These are phyloP conservation scores for Galerucella calmariensis DNA, from an alignment of 2,888 invertebrate species.

Conservation along the genomic window DNA sequence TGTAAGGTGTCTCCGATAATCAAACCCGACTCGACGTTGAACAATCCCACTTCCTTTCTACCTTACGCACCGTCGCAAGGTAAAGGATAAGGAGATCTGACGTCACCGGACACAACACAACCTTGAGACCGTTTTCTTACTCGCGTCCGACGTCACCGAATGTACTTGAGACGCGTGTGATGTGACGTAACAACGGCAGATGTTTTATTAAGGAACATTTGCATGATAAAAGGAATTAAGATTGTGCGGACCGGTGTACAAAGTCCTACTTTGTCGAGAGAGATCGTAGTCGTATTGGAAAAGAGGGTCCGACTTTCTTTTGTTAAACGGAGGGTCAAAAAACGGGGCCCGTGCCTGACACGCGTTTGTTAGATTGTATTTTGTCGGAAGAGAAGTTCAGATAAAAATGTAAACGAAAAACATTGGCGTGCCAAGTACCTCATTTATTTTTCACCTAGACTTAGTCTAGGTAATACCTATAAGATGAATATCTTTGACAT, in stretches of 20 bases:
- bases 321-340: constrained; percentile 62
- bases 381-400: constrained; percentile 57
- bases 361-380: constrained; percentile 63
- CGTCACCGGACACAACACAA: constrained; percentile 62
- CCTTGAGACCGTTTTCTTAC: constrained; percentile 65
- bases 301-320: constrained; percentile 61
- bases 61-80: constrained; percentile 24
- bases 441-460: too few relatives aligned
- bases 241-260: constrained; percentile 61
- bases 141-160: constrained; percentile 53
- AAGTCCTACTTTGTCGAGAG: constrained; percentile 50
- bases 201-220: constrained; percentile 59
- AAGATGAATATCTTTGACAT: too few relatives aligned
- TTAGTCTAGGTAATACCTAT: too few relatives aligned
- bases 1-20: constrained; percentile 26
- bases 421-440: constrained; percentile 53
- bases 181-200: constrained; percentile 59
- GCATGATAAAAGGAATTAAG: constrained; percentile 65
- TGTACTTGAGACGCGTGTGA: constrained; percentile 56
- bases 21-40: constrained; percentile 5
- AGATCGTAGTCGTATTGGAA: constrained; percentile 54
- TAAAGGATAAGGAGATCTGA: constrained; percentile 50
- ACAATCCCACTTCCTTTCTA: constrained; percentile 42
- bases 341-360: constrained; percentile 64
- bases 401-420: constrained; percentile 58